phyloP scores from a whole-genome alignment of 2,113 vertebrate species.

The Pristiophorus japonicus region DNA sequence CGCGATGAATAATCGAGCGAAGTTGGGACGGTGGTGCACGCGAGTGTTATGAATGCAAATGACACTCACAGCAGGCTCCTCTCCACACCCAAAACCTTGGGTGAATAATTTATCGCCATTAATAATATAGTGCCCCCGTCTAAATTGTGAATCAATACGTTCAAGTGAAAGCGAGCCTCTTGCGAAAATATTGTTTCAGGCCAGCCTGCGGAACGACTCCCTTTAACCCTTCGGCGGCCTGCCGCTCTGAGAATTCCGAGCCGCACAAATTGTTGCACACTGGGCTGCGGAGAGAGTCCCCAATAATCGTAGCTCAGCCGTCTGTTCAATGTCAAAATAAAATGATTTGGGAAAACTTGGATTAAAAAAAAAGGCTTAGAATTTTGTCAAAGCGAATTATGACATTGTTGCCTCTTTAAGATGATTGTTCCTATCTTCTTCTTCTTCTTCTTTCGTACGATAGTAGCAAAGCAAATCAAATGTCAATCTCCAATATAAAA shows the following conservation, averaged over 20 bases:
- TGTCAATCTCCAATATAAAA: no score
- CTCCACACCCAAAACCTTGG: neutral
- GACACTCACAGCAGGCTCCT: neutral
- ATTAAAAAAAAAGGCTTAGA: neutral
- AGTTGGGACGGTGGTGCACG: neutral
- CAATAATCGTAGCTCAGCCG: neutral
- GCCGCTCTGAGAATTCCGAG: neutral
- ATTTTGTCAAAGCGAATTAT: no score
- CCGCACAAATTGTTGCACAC: neutral
- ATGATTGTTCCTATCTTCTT: neutral
- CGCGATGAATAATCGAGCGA: neutral
- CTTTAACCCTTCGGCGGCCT: neutral
- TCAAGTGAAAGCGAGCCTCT: neutral
- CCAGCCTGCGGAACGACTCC: no score
- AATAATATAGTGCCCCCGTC: neutral
- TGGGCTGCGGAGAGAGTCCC: neutral
- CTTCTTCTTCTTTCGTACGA: no score
- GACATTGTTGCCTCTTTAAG: no score
- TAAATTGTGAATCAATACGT: constrained; percentile 9
- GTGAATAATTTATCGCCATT: constrained; percentile 35
- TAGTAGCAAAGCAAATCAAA: no score
- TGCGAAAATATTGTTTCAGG: neutral
- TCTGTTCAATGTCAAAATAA: no score
- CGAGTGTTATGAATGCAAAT: neutral
- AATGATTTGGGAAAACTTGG: no score